A percentile compares a stretch with the other conserved stretches of the same genome.
phyloP scores from a whole-genome alignment of 2,888 invertebrate genomes.

The Lycocerus yunnanus region DNA sequence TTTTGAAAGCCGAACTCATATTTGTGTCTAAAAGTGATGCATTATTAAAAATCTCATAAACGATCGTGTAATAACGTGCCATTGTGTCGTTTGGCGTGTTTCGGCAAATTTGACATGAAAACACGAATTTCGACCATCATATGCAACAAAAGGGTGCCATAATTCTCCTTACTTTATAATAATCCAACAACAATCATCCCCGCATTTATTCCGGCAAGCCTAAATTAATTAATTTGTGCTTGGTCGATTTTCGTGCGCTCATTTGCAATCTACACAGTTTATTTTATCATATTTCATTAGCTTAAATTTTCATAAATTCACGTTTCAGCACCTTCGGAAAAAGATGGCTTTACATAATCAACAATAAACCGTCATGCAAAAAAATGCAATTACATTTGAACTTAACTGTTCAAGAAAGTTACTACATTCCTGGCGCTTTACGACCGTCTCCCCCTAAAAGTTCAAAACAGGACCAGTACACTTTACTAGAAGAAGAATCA shows the following conservation, averaged over 20 bases:
- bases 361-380: neutral
- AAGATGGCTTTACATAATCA: neutral
- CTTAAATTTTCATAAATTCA: neutral
- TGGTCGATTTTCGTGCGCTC: neutral
- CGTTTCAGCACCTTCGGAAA: neutral
- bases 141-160: neutral
- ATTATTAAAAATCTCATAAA: neutral
- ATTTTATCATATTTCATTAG: neutral
- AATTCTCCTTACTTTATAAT: neutral
- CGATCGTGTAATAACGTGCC: conserved; percentile 13
- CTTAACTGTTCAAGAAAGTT: neutral
- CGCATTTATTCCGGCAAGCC: neutral
- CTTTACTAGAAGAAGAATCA: conserved; percentile 11
- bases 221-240: neutral
- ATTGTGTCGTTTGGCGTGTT: conserved; percentile 11
- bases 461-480: neutral
- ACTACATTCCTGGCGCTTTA: neutral
- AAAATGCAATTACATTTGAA: neutral
- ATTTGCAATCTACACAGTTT: neutral
- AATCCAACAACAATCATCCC: neutral
- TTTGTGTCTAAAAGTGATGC: neutral
- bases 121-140: neutral
- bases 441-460: neutral
- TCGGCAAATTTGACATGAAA: neutral
- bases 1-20: neutral